Evolutionary conservation across 2,797 vertebrate genomes (phyloP).

Genomic region (Sebastes hubbsi): DNA sequence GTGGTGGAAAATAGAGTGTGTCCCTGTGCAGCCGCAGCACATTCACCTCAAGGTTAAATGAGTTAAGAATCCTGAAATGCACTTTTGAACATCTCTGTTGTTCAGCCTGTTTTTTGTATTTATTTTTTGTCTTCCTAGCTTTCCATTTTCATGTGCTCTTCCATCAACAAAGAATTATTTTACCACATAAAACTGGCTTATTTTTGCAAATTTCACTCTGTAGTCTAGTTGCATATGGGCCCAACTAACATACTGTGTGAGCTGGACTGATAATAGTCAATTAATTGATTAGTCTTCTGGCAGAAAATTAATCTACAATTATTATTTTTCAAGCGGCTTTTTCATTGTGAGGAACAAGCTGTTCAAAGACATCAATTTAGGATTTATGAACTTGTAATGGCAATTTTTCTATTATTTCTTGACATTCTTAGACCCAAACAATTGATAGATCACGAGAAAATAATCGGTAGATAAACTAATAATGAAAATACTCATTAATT

Average conservation of each 20-base stretch:
- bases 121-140: not conserved
- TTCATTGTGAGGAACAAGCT: not conserved
- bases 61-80: constrained; percentile 9
- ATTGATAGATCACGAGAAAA: accelerated
- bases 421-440: not conserved
- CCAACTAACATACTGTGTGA: not conserved
- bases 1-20: not conserved
- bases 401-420: not conserved
- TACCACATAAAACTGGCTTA: not conserved
- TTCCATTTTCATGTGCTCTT: not conserved
- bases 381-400: not conserved
- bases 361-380: not conserved
- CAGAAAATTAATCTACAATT: not conserved
- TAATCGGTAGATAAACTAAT: not conserved
- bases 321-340: not conserved
- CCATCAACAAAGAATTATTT: not conserved
- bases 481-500: not conserved
- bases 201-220: not conserved
- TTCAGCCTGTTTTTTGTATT: not conserved
- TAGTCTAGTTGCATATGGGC: not conserved
- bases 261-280: too few species aligned
- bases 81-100: not conserved
- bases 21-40: constrained; percentile 3
- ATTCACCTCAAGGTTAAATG: constrained; percentile 35
- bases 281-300: not conserved